Percentiles rank a stretch among this genome's conserved stretches.
Conservation (phyloP, 2,113 vertebrate genomes). For the Phyllostomus discolor region DNA sequence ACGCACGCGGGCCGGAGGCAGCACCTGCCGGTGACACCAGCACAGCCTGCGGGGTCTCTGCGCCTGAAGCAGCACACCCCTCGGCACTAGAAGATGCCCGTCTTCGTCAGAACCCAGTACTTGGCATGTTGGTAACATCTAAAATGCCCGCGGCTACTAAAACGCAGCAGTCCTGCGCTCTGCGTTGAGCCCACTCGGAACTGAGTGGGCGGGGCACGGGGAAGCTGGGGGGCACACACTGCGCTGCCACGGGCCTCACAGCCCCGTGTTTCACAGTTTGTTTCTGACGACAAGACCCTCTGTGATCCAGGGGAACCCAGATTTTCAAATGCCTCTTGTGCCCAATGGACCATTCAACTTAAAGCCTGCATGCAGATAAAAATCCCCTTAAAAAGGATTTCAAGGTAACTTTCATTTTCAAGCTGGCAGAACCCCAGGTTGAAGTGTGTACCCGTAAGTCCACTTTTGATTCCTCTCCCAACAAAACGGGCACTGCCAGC, state of each 20-base stretch:
- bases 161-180: not conserved
- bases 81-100: rapidly evolving
- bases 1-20: rapidly evolving
- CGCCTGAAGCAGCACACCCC: not conserved
- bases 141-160: not conserved
- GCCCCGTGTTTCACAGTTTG: not conserved
- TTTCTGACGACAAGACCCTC: not conserved
- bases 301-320: not conserved
- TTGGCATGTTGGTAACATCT: rapidly evolving
- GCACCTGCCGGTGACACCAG: not conserved
- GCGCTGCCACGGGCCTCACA: too few relatives aligned
- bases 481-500: not conserved
- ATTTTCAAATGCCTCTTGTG: not conserved
- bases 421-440: not conserved
- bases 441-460: not conserved
- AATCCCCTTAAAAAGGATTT: not conserved
- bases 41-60: rapidly evolving
- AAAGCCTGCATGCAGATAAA: not conserved
- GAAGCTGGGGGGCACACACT: rapidly evolving
- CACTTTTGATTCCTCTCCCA: not conserved
- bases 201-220: not conserved
- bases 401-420: not conserved
- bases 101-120: not conserved
- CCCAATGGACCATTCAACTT: not conserved
- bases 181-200: not conserved